Evolutionary conservation across 2,113 vertebrate genomes (phyloP), one percentile per base, ranked within the genome.

Genomic region (Sander vitreus): DNA sequence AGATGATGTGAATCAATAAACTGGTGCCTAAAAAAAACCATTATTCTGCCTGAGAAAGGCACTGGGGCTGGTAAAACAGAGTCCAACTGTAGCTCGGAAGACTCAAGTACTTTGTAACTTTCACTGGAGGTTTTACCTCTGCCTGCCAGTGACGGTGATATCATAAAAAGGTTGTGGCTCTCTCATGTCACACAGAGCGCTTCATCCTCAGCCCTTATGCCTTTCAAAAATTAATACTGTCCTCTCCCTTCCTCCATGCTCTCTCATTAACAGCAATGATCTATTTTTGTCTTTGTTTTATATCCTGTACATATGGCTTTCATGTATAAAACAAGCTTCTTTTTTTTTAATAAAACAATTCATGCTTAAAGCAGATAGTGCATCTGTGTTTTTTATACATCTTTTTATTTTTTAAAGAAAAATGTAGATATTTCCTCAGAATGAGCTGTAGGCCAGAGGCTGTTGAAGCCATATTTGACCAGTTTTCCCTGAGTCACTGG

Each of bases 231-330:
- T 71, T 3, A 25, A 3, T 30, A 36, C 2, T 7, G 73, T 86
- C 72, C 50, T 69, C 63, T 63, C 68, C 60, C 23, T 48, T 65
- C 39, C 39, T 74, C 50, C 3, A n/a, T 59, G 55, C 59, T 76
- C 54, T 55, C n/a, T 65, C 69, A 51, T 78, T 21, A 65, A 74
- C 57, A 70, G 23, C 66, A 69, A n/a, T 71, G 30, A 82, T 67
- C 60, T 80, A 71, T 76, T 73, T 82, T 87, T 78, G 58, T 82
- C 59, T 85, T 48, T 70, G 74, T 93, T 94, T 92, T 93, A 69
- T 91, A 91, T 84, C 67, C 76, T 94, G 95, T 95, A 95, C 89
- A 95, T 94, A 93, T 90, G 30, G 45, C 87, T 74, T 74, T 87
- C 71, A 60, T 93, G 87, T 95, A 86, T 84, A 92, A 89, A 86